These are phyloP conservation scores for Passerculus sandwichensis DNA, from an alignment of 2,797 vertebrate species.

Conservation along the genomic window DNA sequence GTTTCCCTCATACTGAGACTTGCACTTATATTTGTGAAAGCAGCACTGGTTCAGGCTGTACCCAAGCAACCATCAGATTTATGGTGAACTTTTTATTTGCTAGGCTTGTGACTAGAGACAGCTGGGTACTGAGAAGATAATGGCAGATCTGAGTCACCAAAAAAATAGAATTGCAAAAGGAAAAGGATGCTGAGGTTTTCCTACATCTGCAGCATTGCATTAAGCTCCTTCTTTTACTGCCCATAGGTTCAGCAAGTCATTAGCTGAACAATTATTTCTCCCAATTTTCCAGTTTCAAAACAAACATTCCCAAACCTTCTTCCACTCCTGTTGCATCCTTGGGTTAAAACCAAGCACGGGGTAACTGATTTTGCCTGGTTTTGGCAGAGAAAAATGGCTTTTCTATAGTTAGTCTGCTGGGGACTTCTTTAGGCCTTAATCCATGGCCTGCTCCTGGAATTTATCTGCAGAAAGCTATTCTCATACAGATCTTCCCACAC, in stretches of 20 bases:
- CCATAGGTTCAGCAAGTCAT: background rate
- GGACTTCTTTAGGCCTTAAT: background rate
- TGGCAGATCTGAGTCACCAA: conserved; percentile 30
- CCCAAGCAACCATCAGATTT: conserved; percentile 35
- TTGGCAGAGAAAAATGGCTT: background rate
- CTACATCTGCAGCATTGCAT: background rate
- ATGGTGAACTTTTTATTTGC: conserved; percentile 10
- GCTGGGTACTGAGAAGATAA: conserved; percentile 20
- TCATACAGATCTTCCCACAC: background rate
- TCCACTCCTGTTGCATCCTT: background rate
- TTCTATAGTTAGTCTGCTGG: background rate
- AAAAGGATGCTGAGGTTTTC: background rate
- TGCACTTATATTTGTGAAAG: background rate
- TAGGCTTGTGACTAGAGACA: conserved; percentile 27
- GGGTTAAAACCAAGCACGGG: background rate
- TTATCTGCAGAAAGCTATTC: background rate
- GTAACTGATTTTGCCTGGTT: background rate
- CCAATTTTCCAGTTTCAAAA: background rate
- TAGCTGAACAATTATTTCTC: background rate
- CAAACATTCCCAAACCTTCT: background rate
- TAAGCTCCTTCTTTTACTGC: background rate
- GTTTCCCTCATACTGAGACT: background rate
- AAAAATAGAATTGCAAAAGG: background rate
- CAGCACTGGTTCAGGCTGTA: conserved; percentile 5
- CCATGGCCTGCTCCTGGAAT: background rate